Evolutionary conservation across 2,797 vertebrate genomes (phyloP), one percentile per base, ranked within the genome.

Genomic region (Stomatorhinus walkeri): DNA sequence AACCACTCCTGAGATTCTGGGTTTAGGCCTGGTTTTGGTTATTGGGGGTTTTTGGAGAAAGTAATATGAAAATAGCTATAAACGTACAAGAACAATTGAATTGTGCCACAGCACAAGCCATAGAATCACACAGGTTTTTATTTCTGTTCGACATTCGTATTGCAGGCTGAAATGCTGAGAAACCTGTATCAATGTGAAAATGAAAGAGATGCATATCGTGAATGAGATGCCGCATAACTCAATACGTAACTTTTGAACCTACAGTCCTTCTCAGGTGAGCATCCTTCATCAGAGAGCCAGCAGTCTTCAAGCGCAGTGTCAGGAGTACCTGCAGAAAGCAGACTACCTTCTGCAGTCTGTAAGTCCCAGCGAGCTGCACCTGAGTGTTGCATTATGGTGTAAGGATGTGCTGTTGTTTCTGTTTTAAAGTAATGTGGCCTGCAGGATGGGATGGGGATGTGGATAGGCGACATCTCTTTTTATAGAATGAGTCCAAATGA

Each of bases 301-400:
- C 0, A 3, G 52, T 0, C 90, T 95, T 87, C 87, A 89, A 1
- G 0, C 0, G n/a, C 93, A 94, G 16, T 94, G 94, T 89, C 89
- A 92, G 0, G 92, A 93, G 0, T 90, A 6, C 49, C 88, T 95
- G 87, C 90, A 93, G 1, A 93, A 49, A 89, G 93, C 93, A 0
- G 91, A 92, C 1, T 12, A 52, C 28, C 88, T 93, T 40, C 19
- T 94, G 7, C 90, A 91, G n/a, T 0, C 0, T 46, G 96, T 96
- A 91, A 94, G 95, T 92, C 4, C 32, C 12, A 0, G 1, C 24
- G 4, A 36, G 12, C 28, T 76, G 28, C 68, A 4, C 68, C 28
- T 22, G 1, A 68, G 24, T 68, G 64, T 36, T 19, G 68, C 14
- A 5, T 36, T 16, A 19, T 16, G 28, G 64, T 76, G 68, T 32